Base-by-base conservation (phyloP, 2,888 invertebrate genomes). In the Nomada ferruginata region DNA sequence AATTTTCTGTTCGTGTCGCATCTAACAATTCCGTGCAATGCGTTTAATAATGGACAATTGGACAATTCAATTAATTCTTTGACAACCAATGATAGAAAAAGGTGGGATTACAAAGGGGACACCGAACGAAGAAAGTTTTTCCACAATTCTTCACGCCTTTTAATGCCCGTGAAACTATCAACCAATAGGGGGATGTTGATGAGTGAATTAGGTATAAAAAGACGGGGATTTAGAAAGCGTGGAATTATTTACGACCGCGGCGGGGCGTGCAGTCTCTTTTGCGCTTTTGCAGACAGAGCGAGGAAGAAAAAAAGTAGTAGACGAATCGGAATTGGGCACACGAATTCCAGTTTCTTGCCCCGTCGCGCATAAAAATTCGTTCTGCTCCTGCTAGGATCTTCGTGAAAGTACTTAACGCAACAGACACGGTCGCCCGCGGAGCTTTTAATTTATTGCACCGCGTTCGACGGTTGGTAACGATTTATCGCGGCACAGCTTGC, bases 221-320 rank as follows among this genome's bases (percentile, higher is more conserved):
- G 69, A 66, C 63, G 10, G 82, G 69, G 81, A 79, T 70, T 77
- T 88, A 88, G 88, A 88, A 88, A 88, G 88, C 88, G 85, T 86
- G 61, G 69, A 81, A 75, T 73, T 75, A 76, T 83, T 85, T 83
- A 79, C 69, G 64, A 76, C 72, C 70, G 76, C 20, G 68, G 42
- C 73, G 60, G 23, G 20, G 42, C 61, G 69, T 55, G 42, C 64
- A 69, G 36, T 36, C 74, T 84, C 71, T 75, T 78, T 44, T 65
- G 76, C 75, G 61, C 18, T 52, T 69, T 79, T 55, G 53, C 59
- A 65, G 60, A 47, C 42, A 61, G 61, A 75, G 65, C 60, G 60
- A 74, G 69, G 2, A 26, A 26, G 64, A 26, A 60, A 42, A 4
- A 47, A 18, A 1, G 13, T 13, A n/a, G 13, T 10, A 18, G 18